Conservation (phyloP, 2,888 invertebrate species). For the Ophion ventricosus region DNA sequence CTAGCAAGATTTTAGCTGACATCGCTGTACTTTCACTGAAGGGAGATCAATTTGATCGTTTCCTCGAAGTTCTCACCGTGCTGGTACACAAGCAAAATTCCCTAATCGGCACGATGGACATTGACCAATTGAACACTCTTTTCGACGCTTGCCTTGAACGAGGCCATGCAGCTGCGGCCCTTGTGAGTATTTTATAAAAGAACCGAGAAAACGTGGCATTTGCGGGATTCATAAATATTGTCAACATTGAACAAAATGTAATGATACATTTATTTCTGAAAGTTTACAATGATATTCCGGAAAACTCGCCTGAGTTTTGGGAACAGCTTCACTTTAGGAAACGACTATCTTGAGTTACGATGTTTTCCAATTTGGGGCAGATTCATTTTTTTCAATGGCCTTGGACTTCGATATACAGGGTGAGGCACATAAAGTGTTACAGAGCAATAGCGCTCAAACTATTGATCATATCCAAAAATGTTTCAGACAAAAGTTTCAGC, state of each 20-base stretch:
- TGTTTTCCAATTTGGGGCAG: no score
- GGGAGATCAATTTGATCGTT: conserved; percentile 85
- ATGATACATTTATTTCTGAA: no score
- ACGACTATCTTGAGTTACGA: no score
- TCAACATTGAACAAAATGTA: not conserved
- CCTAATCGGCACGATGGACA: conserved; percentile 85
- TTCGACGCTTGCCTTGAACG: conserved; percentile 85
- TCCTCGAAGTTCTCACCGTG: conserved; percentile 66
- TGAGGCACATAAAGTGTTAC: no score
- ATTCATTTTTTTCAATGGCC: no score
- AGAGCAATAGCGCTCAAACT: no score
- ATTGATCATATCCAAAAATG: no score
- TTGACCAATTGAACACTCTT: conserved; percentile 84
- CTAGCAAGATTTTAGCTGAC: conserved; percentile 86
- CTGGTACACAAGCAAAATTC: conserved; percentile 76
- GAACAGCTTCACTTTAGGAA: no score
- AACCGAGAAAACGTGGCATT: not conserved
- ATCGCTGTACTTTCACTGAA: conserved; percentile 84
- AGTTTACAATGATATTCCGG: no score
- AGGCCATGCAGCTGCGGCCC: conserved; percentile 84
- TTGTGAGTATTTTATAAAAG: conserved; percentile 75
- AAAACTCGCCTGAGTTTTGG: no score
- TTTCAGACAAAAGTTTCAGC: no score
- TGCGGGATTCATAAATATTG: not conserved
- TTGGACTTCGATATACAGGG: no score